These are phyloP conservation scores for Drosophila asahinai DNA, from an alignment of 1,140 invertebrate species.

Conservation along the genomic window DNA sequence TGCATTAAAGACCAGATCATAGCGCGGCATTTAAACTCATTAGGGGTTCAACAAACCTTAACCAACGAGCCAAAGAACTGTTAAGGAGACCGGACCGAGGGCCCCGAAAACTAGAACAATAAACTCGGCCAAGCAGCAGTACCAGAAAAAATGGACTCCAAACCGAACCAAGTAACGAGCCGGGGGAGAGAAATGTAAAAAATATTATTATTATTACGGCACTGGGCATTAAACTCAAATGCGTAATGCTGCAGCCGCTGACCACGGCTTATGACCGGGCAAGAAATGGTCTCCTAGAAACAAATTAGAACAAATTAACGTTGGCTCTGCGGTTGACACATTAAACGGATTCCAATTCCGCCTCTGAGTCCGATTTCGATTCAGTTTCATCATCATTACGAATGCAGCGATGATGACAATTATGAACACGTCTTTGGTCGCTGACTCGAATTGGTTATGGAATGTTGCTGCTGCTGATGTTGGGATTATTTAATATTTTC, in stretches of 20 bases:
- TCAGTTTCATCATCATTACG: slow-evolving; percentile 6
- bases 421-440: slow-evolving; percentile 63
- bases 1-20: slow-evolving; percentile 68
- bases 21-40: slow-evolving; percentile 65
- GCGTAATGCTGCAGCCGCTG: slow-evolving; percentile 26
- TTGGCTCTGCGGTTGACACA: slow-evolving; percentile 48
- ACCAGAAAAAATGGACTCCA: background rate
- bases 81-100: slow-evolving; percentile 37
- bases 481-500: slow-evolving; percentile 61
- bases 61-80: slow-evolving; percentile 61
- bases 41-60: slow-evolving; percentile 74
- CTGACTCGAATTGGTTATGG: slow-evolving; percentile 41
- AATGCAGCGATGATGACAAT: slow-evolving; percentile 48
- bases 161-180: slow-evolving; percentile 16
- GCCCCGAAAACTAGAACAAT: slow-evolving; percentile 71
- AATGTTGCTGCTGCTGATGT: slow-evolving; percentile 53
- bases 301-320: slow-evolving; percentile 70
- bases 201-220: slow-evolving; percentile 71
- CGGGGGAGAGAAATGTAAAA: slow-evolving; percentile 56
- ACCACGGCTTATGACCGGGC: slow-evolving; percentile 59
- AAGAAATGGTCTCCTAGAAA: slow-evolving; percentile 56
- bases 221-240: slow-evolving; percentile 66
- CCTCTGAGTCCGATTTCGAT: background rate
- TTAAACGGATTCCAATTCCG: slow-evolving; percentile 44
- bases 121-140: slow-evolving; percentile 65